Base-by-base conservation (phyloP, 2,888 invertebrate species). In the Melieria crassipennis region DNA sequence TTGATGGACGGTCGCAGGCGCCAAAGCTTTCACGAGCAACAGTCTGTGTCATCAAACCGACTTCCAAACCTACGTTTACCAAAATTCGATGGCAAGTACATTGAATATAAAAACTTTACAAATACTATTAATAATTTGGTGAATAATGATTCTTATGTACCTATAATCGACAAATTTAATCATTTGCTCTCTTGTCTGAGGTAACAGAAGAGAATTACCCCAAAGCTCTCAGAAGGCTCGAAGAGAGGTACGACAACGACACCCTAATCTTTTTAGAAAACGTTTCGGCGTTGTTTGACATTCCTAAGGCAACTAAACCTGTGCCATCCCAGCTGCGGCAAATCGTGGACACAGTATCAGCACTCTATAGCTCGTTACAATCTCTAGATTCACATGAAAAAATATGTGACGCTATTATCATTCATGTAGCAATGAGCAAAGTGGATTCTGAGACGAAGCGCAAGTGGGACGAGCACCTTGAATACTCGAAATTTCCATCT, bases 81-180 rank as follows among this genome's bases (percentile, higher is more conserved):
- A n/a, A 66, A 47, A 16, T 70, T 73, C n/a, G 69, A 73, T 68
- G 69, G 71, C 4, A 69, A 69, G 61, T 71, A 71, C 48, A 42
- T 67, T 5, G 71, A 68, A 16, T 71, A 65, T 50, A 73, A 69
- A 57, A 73, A 70, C 60, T 71, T 73, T 43, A 73, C 65, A 30
- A 30, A 30, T 30, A 30, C 30, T 30, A 1, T 30, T 30, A 30
- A 30, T 30, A 30, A 30, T 30, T 30, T 30, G 30, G 30, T 30
- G 30, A 30, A 30, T 30, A 30, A 30, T 30, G 30, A 30, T 30
- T 30, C 30, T 2, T 30, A 30, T 30, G 30, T 30, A 30, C 30
- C 30, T 30, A 30, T 30, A 30, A 30, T 30, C 30, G 30, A 30
- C 30, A 30, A 30, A 30, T 30, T 30, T 30, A 30, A 30, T 30